These are phyloP conservation scores for Notechis scutatus DNA, from an alignment of 2,113 vertebrate genomes.

Conservation along the genomic window DNA sequence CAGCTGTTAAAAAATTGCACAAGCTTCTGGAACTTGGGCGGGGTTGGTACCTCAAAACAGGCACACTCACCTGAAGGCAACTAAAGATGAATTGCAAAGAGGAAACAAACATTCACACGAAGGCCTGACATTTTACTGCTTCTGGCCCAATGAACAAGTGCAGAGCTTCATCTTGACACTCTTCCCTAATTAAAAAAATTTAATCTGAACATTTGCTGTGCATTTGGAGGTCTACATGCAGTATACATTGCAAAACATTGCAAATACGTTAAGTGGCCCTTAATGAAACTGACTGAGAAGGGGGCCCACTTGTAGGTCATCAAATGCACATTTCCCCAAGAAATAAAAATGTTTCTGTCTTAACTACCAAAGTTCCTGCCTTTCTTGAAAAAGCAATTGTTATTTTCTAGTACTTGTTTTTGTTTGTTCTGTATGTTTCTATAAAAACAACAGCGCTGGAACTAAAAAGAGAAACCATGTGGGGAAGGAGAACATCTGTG, in stretches of 20 bases:
- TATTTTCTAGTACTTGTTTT: background rate
- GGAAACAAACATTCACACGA: background rate
- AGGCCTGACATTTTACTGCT: background rate
- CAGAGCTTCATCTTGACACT: background rate
- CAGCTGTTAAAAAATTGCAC: background rate
- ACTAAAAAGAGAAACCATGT: background rate
- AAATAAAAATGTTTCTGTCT: constrained; percentile 9
- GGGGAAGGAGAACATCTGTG: background rate
- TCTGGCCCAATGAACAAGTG: too few species aligned
- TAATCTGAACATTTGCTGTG: background rate
- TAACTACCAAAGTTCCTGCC: background rate
- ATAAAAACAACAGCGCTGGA: background rate
- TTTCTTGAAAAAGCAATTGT: background rate
- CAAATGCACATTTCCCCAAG: background rate
- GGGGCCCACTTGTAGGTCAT: background rate
- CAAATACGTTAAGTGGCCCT: background rate
- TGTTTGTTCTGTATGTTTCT: background rate
- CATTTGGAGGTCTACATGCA: background rate
- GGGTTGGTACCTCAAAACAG: background rate
- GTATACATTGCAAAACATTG: background rate
- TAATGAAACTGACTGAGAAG: background rate
- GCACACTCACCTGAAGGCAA: background rate
- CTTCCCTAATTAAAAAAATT: background rate
- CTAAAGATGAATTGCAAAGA: background rate
- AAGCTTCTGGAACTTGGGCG: too few species aligned